Conservation (phyloP, 2,888 invertebrate species). For the Metallyticus violacea region DNA sequence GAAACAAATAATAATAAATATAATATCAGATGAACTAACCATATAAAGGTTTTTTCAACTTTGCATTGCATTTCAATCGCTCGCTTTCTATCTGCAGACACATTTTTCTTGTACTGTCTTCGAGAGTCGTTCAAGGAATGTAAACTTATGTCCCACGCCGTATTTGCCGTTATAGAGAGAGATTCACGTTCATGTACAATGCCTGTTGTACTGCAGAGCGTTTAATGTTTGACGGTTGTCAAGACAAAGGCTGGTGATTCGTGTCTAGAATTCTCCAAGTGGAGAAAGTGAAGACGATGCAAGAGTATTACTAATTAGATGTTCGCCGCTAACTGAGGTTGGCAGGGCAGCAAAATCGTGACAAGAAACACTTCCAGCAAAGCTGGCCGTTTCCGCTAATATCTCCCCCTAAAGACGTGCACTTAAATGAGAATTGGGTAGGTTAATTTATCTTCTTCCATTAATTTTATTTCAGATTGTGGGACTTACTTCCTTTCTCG, state of each 20-base stretch:
- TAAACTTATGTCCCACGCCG: neutral
- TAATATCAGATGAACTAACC: no score
- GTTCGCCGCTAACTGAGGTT: no score
- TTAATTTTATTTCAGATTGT: neutral
- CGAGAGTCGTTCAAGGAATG: neutral
- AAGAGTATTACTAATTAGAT: neutral
- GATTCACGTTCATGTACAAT: neutral
- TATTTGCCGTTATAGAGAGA: neutral
- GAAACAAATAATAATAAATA: no score
- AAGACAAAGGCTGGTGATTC: neutral
- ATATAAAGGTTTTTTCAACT: no score
- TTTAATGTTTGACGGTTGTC: neutral
- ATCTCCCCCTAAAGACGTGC: neutral
- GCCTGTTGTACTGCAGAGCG: neutral
- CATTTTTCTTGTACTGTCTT: neutral
- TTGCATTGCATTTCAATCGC: no score
- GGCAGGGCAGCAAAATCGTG: neutral
- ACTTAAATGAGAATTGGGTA: neutral
- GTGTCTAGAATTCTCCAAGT: neutral
- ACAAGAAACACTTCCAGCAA: neutral
- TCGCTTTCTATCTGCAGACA: no score
- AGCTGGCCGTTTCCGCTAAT: neutral
- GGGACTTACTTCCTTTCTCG: neutral
- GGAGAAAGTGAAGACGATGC: neutral
- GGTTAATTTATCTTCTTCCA: neutral